phyloP scores from a whole-genome alignment of 2,797 vertebrate genomes.

The Gouania willdenowi region DNA sequence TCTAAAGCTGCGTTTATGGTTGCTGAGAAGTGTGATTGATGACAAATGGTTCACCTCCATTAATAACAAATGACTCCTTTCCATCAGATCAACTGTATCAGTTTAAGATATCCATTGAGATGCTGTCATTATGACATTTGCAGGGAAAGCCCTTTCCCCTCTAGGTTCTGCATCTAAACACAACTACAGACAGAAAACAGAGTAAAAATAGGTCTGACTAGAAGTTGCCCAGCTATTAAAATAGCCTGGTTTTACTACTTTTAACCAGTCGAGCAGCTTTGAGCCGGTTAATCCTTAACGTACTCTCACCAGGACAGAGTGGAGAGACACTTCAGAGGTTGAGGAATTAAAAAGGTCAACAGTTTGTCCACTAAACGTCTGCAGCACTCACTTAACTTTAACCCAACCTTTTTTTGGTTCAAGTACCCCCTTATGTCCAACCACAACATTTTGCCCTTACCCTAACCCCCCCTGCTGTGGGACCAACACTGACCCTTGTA shows the following conservation, averaged over 20 bases:
- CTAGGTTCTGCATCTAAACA: no score
- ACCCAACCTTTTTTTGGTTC: no score
- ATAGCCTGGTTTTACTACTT: conserved; percentile 32
- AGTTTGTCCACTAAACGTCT: neutral
- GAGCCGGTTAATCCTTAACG: conserved; percentile 34
- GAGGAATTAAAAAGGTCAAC: neutral
- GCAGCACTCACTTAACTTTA: neutral
- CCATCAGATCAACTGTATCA: no score
- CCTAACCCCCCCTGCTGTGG: no score
- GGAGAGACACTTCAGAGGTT: neutral
- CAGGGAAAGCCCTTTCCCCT: no score
- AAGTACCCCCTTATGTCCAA: no score
- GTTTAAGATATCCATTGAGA: no score
- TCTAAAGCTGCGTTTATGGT: neutral
- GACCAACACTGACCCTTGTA: no score
- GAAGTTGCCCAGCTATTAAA: neutral
- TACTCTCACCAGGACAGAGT: neutral
- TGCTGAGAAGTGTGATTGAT: neutral
- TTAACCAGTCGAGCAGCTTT: conserved; percentile 40
- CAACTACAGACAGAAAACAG: neutral
- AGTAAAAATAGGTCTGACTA: neutral
- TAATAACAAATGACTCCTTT: no score
- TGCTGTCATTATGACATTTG: no score
- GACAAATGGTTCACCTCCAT: no score
- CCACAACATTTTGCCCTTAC: no score